Percentiles rank a stretch among this genome's conserved stretches.
Evolutionary conservation across 2,797 vertebrate genomes (phyloP).

Genomic region (Parauchenoglanis ngamensis): DNA sequence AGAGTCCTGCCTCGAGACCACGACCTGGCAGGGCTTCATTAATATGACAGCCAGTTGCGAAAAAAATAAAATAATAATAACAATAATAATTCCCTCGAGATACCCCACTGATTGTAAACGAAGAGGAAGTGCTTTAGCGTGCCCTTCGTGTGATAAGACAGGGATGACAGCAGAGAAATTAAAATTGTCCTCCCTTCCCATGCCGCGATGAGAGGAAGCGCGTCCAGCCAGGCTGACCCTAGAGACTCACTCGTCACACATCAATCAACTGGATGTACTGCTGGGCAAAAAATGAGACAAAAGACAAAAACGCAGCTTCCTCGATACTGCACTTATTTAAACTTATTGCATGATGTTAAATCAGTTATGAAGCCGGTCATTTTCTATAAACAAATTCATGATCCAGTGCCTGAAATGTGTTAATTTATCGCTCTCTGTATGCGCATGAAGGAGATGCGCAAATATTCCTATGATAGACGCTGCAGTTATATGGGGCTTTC

Average conservation of each 20-base stretch:
- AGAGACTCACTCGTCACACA: slow-evolving; percentile 54
- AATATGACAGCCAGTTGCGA: slow-evolving; percentile 4
- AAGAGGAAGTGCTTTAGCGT: slow-evolving; percentile 60
- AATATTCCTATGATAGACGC: background rate
- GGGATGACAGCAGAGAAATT: slow-evolving; percentile 52
- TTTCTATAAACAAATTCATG: background rate
- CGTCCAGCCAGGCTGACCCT: slow-evolving; percentile 49
- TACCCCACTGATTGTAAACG: slow-evolving; percentile 35
- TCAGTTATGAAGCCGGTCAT: background rate
- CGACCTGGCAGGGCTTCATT: background rate
- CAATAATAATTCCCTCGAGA: slow-evolving; percentile 37
- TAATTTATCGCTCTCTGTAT: background rate
- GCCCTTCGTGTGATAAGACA: slow-evolving; percentile 57
- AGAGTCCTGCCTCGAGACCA: background rate
- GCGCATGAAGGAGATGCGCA: background rate
- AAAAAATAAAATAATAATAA: background rate
- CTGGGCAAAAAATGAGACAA: background rate
- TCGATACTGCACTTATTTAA: background rate
- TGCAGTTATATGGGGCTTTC: background rate
- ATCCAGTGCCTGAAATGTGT: background rate
- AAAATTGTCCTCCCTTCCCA: slow-evolving; percentile 52
- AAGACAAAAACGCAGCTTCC: slow-evolving; percentile 19
- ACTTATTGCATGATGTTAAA: background rate
- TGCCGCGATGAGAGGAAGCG: slow-evolving; percentile 63
- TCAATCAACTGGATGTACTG: slow-evolving; percentile 47